Evolutionary conservation across 2,113 vertebrate species (phyloP).

Genomic region (Diphyllodes magnificus): DNA sequence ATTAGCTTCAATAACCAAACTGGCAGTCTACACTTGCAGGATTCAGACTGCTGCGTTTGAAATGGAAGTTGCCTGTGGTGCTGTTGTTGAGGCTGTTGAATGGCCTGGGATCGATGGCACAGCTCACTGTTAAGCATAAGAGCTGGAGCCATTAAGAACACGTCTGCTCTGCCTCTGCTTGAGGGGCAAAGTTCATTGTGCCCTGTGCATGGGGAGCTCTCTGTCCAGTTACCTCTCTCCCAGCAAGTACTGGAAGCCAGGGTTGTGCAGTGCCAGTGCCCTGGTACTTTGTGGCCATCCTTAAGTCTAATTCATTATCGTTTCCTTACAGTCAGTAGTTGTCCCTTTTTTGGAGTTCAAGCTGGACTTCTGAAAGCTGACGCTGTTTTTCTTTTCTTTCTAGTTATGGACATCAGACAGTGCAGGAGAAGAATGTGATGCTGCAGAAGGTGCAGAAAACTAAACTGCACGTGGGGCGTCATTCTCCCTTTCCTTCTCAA

Average conservation of each 20-base stretch:
- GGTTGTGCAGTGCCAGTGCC: background rate
- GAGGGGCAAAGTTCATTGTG: background rate
- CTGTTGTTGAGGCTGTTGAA: background rate
- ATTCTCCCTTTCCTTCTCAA: conserved; percentile 68
- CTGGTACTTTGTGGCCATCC: background rate
- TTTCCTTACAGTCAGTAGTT: background rate
- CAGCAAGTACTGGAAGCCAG: background rate
- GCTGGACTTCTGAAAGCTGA: background rate
- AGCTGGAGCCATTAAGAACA: background rate
- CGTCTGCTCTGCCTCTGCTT: background rate
- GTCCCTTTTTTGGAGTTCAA: background rate
- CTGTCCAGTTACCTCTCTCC: background rate
- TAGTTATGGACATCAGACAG: conserved; percentile 98
- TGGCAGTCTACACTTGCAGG: background rate
- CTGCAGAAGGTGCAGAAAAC: conserved; percentile 83
- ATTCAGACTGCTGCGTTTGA: background rate
- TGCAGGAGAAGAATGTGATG: conserved; percentile 87
- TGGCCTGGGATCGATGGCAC: background rate
- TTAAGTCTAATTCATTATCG: fast-evolving
- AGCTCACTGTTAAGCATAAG: background rate
- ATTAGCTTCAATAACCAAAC: background rate
- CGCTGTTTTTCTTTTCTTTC: background rate
- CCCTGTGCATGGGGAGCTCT: background rate
- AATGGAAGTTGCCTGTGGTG: background rate
- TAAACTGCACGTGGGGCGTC: conserved; percentile 68